Evolutionary conservation across 1,140 invertebrate genomes (phyloP).

Genomic region (Psilanteris sp.): DNA sequence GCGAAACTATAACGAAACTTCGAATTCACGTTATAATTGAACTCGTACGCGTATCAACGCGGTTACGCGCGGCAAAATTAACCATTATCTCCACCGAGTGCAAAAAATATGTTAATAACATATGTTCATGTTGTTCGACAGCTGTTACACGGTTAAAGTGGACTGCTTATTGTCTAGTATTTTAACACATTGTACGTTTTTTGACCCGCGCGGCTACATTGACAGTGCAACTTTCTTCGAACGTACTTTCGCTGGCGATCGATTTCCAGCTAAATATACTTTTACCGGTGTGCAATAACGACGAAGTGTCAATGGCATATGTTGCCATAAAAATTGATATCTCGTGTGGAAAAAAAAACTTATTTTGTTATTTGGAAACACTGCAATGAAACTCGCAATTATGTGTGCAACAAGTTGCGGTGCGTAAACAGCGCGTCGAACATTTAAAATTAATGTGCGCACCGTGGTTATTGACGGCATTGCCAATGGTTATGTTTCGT

Average conservation of each 20-base stretch:
- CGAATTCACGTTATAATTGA: no score
- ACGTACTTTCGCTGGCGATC: slow-evolving; percentile 13
- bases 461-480: no score
- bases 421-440: no score
- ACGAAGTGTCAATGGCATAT: slow-evolving; percentile 17
- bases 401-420: no score
- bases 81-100: background rate
- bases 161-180: background rate
- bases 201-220: background rate
- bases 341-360: no score
- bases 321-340: background rate
- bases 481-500: no score
- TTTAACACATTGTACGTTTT: background rate
- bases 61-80: background rate
- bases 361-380: no score
- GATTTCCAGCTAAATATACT: slow-evolving; percentile 4
- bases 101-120: slow-evolving; percentile 8
- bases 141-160: slow-evolving; percentile 7
- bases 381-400: no score
- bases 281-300: slow-evolving; percentile 6
- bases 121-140: background rate
- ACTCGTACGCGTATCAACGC: no score
- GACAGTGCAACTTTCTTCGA: slow-evolving; percentile 3
- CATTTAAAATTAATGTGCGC: no score
- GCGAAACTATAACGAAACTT: no score